Conservation (phyloP, 92 coral and sea anemone species). For the Porites rus region DNA sequence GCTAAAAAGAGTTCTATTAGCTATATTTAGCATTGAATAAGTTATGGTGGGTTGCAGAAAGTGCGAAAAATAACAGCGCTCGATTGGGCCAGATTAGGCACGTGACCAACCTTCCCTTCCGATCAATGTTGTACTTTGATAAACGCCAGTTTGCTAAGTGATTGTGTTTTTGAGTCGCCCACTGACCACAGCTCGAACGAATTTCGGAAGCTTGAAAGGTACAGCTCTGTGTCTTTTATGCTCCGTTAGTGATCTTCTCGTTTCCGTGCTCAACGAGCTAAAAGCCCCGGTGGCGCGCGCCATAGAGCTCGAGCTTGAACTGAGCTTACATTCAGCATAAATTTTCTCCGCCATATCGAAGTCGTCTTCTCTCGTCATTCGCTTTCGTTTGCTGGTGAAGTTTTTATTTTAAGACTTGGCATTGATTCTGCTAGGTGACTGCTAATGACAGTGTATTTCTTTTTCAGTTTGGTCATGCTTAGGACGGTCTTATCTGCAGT, state of each 20-base stretch:
- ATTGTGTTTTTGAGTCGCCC: conserved; percentile 34
- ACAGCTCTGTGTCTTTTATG: not conserved
- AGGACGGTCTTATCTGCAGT: not conserved
- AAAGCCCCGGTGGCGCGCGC: not conserved
- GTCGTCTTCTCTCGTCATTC: not conserved
- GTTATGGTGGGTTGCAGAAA: conserved; percentile 11
- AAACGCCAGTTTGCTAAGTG: conserved; percentile 68
- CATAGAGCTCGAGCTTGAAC: not conserved
- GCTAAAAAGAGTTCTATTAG: conserved; percentile 41
- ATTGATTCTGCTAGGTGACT: not conserved
- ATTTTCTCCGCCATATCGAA: conserved; percentile 35
- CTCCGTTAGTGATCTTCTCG: not conserved
- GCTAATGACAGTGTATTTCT: not conserved
- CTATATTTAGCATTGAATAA: conserved; percentile 60
- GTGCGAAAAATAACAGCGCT: conserved; percentile 47
- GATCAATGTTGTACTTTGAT: conserved; percentile 77
- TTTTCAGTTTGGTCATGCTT: conserved; percentile 42
- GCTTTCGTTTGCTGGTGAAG: conserved; percentile 7
- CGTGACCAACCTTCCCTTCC: conserved; percentile 89
- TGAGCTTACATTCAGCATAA: conserved; percentile 50
- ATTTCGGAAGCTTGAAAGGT: conserved; percentile 34
- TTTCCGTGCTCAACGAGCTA: conserved; percentile 4
- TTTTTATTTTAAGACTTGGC: conserved; percentile 12
- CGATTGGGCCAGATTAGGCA: conserved; percentile 83
- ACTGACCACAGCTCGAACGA: not conserved